Evolutionary conservation across 2,797 vertebrate genomes (phyloP).

Genomic region (Anabas testudineus): DNA sequence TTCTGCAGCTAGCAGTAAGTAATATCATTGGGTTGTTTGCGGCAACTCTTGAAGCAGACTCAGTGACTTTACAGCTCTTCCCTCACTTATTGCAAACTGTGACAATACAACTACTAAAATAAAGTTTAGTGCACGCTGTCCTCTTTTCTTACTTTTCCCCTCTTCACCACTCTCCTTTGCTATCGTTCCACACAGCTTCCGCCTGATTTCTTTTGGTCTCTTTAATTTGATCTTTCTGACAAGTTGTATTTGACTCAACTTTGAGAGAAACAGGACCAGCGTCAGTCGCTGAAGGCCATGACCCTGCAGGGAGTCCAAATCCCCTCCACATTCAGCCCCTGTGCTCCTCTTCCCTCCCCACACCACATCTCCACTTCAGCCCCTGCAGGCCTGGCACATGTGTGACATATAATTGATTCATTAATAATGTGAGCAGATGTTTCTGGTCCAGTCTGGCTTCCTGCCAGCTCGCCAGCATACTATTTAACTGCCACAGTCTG

Average conservation of each 20-base stretch:
- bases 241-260: constrained; percentile 61
- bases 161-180: background rate
- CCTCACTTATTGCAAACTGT: background rate
- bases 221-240: constrained; percentile 32
- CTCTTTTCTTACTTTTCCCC: background rate
- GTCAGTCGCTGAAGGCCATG: constrained; percentile 54
- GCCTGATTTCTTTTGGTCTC: constrained; percentile 12
- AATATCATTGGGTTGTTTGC: constrained; percentile 7
- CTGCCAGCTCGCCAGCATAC: constrained; percentile 56
- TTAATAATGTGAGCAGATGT: constrained; percentile 86
- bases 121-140: background rate
- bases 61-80: background rate
- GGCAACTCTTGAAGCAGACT: background rate
- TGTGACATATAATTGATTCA: constrained; percentile 85
- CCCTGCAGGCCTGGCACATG: constrained; percentile 76
- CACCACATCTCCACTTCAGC: constrained; percentile 6
- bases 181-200: constrained; percentile 14
- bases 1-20: background rate
- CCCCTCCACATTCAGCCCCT: constrained; percentile 43
- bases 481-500: constrained; percentile 53
- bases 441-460: constrained; percentile 71
- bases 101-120: background rate
- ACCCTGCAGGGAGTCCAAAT: constrained; percentile 46
- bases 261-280: constrained; percentile 38
- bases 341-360: constrained; percentile 22